Conservation (phyloP, 2,888 invertebrate species). For the Mystacides longicornis region DNA sequence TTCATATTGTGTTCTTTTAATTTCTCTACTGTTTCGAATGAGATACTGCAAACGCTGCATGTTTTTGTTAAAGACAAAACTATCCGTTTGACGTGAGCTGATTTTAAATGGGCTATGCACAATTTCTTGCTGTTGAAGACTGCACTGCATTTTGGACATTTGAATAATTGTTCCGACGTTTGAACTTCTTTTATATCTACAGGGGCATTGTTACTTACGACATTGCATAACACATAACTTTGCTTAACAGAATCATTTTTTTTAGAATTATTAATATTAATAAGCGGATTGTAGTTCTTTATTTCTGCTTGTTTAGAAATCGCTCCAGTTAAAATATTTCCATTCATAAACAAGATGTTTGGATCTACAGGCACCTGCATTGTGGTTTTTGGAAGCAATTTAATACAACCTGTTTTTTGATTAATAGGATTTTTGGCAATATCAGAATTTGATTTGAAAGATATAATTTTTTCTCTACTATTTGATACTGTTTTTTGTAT, state of each 20-base stretch:
- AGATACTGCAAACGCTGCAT: constrained; percentile 18
- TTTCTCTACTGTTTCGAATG: constrained; percentile 9
- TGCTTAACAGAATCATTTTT: not conserved
- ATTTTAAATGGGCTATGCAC: not conserved
- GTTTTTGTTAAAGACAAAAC: constrained; percentile 1
- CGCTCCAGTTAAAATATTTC: too few relatives aligned
- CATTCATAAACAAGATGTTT: too few relatives aligned
- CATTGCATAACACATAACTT: too few relatives aligned
- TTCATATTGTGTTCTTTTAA: constrained; percentile 19
- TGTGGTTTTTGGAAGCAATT: too few relatives aligned
- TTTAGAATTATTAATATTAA: not conserved
- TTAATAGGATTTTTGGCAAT: not conserved
- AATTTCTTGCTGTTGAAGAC: not conserved
- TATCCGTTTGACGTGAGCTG: constrained; percentile 7
- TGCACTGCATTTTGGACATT: not conserved
- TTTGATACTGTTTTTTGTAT: not conserved
- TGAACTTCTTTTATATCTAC: too few relatives aligned
- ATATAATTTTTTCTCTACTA: not conserved
- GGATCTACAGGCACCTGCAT: too few relatives aligned
- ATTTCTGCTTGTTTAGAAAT: too few relatives aligned
- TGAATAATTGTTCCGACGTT: too few relatives aligned
- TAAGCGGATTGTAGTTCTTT: too few relatives aligned
- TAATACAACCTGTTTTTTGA: too few relatives aligned
- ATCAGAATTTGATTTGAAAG: not conserved
- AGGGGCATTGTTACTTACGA: too few relatives aligned